Evolutionary conservation across 2,888 invertebrate genomes (phyloP).

Genomic region (Ichneumoninae sp.): DNA sequence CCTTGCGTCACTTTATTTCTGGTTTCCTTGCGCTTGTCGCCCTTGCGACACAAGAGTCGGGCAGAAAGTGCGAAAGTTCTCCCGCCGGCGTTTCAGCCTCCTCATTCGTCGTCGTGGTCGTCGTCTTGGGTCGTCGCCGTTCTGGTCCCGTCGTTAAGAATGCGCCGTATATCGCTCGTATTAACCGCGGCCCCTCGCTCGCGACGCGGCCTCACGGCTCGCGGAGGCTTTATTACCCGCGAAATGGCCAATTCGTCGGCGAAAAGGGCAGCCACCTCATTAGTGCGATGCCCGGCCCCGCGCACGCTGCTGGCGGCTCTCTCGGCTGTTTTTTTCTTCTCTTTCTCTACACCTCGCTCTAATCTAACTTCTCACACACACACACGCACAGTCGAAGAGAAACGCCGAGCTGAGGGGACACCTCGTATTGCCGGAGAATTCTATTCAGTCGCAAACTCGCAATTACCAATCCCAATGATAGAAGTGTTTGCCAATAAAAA

Average conservation of each 20-base stretch:
- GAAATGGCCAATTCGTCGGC: constrained; percentile 76
- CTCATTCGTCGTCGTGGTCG: constrained; percentile 50
- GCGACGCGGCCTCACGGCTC: constrained; percentile 66
- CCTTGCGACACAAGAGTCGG: constrained; percentile 43
- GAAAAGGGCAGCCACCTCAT: constrained; percentile 79
- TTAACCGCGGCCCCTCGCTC: constrained; percentile 51
- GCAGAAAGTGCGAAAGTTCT: constrained; percentile 36
- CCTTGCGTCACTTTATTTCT: constrained; percentile 40
- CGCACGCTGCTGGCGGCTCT: constrained; percentile 32
- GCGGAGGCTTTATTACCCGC: constrained; percentile 76
- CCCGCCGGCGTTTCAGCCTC: constrained; percentile 46
- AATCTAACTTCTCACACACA: background rate
- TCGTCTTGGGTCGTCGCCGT: constrained; percentile 65
- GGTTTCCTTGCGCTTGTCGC: constrained; percentile 53
- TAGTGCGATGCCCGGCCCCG: constrained; percentile 66
- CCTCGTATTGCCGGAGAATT: constrained; percentile 55
- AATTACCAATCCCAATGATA: constrained; percentile 43
- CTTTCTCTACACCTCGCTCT: constrained; percentile 49
- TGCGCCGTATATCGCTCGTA: constrained; percentile 60
- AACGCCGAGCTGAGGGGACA: constrained; percentile 41
- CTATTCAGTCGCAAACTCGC: constrained; percentile 67
- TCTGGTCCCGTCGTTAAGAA: constrained; percentile 62
- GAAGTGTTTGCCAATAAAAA: constrained; percentile 48
- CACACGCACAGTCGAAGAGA: constrained; percentile 7
- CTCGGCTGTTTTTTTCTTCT: constrained; percentile 51